These are phyloP conservation scores for Podabrus alpinus DNA, from an alignment of 2,888 invertebrate species.

Conservation along the genomic window DNA sequence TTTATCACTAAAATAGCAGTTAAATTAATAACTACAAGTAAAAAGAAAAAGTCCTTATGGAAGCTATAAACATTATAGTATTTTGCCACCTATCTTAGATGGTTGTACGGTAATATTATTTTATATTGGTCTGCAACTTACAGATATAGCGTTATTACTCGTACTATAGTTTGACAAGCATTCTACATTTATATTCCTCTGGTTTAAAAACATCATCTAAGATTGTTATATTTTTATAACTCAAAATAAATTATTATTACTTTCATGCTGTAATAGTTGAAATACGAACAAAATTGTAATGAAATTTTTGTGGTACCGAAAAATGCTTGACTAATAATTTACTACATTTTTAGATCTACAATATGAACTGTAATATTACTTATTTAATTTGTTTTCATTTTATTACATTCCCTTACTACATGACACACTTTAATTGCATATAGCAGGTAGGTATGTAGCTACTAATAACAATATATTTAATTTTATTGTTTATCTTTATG, in stretches of 20 bases:
- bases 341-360: neutral
- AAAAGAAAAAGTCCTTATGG: neutral
- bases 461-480: neutral
- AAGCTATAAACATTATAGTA: constrained; percentile 21
- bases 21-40: neutral
- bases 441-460: neutral
- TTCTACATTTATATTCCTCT: neutral
- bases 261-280: neutral
- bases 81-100: constrained; percentile 37
- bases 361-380: neutral
- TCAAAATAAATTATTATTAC: neutral
- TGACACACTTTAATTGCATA: neutral
- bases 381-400: neutral
- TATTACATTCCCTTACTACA: neutral
- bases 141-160: constrained; percentile 47
- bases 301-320: neutral
- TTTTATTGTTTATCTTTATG: neutral
- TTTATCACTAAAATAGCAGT: neutral
- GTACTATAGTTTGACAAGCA: neutral
- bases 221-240: neutral
- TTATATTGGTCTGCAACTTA: constrained; percentile 44
- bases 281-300: neutral
- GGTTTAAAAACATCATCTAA: neutral
- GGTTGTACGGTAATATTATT: constrained; percentile 38
- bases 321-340: neutral